A percentile compares a stretch with the other conserved stretches of the same genome.
Evolutionary conservation across 2,113 vertebrate genomes (phyloP).

Genomic region (Coracopsis vasa): DNA sequence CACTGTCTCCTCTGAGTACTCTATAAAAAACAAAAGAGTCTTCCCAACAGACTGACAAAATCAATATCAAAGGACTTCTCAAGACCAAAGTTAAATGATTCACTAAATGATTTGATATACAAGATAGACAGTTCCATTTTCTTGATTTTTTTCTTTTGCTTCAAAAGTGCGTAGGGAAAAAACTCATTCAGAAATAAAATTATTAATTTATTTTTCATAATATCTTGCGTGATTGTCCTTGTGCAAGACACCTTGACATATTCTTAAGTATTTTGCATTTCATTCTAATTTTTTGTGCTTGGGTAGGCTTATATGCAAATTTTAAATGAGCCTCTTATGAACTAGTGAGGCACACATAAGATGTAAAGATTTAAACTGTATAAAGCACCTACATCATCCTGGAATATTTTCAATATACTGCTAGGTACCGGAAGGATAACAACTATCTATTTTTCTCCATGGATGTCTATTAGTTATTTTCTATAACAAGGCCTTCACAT

Average conservation of each 20-base stretch:
- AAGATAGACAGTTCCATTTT: not conserved
- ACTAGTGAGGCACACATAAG: not conserved
- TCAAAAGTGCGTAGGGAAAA: not conserved
- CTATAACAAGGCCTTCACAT: not conserved
- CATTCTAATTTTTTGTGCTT: not conserved
- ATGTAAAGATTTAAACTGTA: not conserved
- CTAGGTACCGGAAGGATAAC: not conserved
- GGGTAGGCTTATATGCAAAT: accelerated
- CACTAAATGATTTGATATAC: not conserved
- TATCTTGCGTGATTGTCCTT: not conserved
- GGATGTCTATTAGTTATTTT: not conserved
- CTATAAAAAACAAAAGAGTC: not conserved
- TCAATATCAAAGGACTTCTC: not conserved
- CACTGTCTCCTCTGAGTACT: not conserved
- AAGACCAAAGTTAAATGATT: not conserved
- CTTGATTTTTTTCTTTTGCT: not conserved
- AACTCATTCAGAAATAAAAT: not conserved
- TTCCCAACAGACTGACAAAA: not conserved
- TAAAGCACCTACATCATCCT: not conserved
- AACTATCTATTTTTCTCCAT: not conserved
- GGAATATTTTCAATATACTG: not conserved
- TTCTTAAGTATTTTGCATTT: not conserved
- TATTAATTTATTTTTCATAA: not conserved
- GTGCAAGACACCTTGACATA: not conserved
- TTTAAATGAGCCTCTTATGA: not conserved